Evolutionary conservation across 2,888 invertebrate genomes (phyloP).

Genomic region (Andrena bucephala): DNA sequence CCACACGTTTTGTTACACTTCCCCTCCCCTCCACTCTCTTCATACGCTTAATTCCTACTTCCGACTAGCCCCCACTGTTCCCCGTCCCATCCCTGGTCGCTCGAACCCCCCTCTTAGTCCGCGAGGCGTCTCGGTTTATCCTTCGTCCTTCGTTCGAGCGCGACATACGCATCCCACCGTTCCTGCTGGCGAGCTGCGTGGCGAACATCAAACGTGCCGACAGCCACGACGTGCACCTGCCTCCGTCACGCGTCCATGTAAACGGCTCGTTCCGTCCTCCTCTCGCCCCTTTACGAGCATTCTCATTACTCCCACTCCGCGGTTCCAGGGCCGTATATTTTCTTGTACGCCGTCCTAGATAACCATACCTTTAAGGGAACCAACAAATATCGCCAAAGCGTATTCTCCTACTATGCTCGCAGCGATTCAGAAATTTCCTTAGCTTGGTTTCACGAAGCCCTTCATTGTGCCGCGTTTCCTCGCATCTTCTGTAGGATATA

Average conservation of each 20-base stretch:
- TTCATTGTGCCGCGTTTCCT: too few species aligned
- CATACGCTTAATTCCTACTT: slow-evolving; percentile 37
- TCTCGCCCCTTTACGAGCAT: slow-evolving; percentile 68
- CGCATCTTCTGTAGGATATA: too few species aligned
- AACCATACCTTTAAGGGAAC: slow-evolving; percentile 18
- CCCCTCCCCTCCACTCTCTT: not conserved
- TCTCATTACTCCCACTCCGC: slow-evolving; percentile 76
- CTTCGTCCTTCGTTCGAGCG: slow-evolving; percentile 58
- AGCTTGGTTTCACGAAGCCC: too few species aligned
- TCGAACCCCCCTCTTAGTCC: slow-evolving; percentile 4
- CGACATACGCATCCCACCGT: slow-evolving; percentile 72
- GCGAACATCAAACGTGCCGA: slow-evolving; percentile 80
- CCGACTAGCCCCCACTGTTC: slow-evolving; percentile 18
- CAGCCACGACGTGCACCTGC: slow-evolving; percentile 78
- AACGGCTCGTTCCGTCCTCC: slow-evolving; percentile 71
- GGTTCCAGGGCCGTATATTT: slow-evolving; percentile 58
- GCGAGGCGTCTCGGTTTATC: slow-evolving; percentile 41
- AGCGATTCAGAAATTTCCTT: too few species aligned
- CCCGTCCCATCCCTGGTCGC: not conserved
- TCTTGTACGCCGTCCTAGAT: slow-evolving; percentile 24
- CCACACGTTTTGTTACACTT: slow-evolving; percentile 28
- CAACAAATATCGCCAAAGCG: not conserved
- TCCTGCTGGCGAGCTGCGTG: slow-evolving; percentile 70
- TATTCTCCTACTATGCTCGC: not conserved
- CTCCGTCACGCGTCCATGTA: slow-evolving; percentile 76